Conservation (phyloP, 2,113 vertebrate genomes). For the Lonchura striata region DNA sequence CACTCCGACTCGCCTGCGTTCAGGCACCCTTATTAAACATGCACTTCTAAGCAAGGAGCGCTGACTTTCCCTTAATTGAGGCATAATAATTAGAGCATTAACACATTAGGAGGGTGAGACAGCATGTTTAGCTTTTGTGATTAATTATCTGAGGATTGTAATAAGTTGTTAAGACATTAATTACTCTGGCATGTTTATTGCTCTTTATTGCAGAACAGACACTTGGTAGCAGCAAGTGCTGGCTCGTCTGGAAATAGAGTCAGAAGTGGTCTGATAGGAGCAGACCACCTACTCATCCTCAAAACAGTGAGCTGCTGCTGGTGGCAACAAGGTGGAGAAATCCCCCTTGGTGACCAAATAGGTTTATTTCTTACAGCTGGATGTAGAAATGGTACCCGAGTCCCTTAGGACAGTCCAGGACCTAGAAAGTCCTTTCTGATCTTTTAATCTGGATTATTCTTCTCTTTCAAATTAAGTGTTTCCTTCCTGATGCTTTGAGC, state of each 20-base stretch:
- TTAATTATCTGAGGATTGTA: conserved; percentile 85
- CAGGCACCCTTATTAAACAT: conserved; percentile 67
- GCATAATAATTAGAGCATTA: conserved; percentile 85
- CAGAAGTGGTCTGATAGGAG: background rate
- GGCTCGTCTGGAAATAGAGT: background rate
- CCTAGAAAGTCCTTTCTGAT: background rate
- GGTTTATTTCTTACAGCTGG: background rate
- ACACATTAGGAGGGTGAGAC: conserved; percentile 83
- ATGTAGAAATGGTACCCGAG: background rate
- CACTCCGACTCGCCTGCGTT: background rate
- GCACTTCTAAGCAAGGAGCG: conserved; percentile 73
- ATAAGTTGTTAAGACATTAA: conserved; percentile 85
- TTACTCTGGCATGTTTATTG: conserved; percentile 78
- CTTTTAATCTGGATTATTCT: background rate
- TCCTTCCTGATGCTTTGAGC: background rate
- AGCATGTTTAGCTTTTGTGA: conserved; percentile 84
- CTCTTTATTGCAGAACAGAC: conserved; percentile 61
- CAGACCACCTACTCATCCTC: background rate
- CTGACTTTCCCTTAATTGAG: conserved; percentile 80
- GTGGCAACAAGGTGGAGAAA: background rate
- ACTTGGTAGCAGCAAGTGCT: conserved; percentile 24
- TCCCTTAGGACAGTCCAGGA: background rate
- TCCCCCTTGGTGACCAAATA: background rate
- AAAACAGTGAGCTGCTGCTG: background rate
- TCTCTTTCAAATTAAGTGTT: background rate